Evolutionary conservation across 2,113 vertebrate species (phyloP), one percentile per base, ranked within the genome.

Genomic region (Gasterosteus nipponicus): DNA sequence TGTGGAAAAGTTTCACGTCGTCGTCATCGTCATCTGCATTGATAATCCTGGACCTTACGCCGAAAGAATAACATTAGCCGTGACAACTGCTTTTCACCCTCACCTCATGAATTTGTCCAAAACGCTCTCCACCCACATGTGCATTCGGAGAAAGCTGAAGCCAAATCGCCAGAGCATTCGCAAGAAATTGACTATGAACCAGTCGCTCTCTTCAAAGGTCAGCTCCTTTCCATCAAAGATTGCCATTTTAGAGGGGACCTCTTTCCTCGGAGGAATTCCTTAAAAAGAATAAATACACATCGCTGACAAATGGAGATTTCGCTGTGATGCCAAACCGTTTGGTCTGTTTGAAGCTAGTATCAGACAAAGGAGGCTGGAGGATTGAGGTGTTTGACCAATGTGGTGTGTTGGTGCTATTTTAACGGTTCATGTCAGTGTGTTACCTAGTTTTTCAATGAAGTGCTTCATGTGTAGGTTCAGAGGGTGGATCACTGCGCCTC

Each of bases 21-120:
- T 19, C 3, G 49, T 26, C 6, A 56, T 1, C 4, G 42, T 19
- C 3, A 54, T 26, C 14, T 2, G 10, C 9, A 7, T 19, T 15
- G 3, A 76, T 26, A 54, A 22, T 71, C 5, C 1, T 12, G 7
- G 2, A 38, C 15, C 19, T 41, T 1, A n/a, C 10, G 26, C 3
- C 9, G 4, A 64, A 35, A 18, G 3, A 29, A 38, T 3, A 3
- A 42, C 8, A 38, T 53, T 41, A 10, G 53, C 5, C 7, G 18
- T 26, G 44, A 22, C 33, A 56, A 38, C 7, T n/a, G 12, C 7
- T 44, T 49, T 49, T 69, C 4, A 19, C 64, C 14, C 80, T 87
- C 89, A 98, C 98, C 97, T 95, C 97, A 99, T 98, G 76, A 99
- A 99, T 76, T 96, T 99, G 89, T 98, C 97, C 77, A 98, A 57